A percentile compares a stretch with the other conserved stretches of the same genome.
These are phyloP conservation scores for Paraescarpia echinospica DNA, from an alignment of 1,140 invertebrate species.

Conservation along the genomic window DNA sequence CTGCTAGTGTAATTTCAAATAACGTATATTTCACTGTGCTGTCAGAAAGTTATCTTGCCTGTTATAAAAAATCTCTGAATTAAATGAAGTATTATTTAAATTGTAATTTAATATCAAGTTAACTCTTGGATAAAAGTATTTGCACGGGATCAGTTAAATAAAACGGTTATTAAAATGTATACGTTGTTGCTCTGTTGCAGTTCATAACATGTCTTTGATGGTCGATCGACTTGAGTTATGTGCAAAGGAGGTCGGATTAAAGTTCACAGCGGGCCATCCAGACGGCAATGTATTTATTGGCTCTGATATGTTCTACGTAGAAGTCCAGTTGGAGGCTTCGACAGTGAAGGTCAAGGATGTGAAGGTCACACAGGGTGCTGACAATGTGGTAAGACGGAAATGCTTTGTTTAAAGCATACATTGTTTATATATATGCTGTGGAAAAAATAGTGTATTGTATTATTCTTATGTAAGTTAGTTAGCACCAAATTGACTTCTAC, in stretches of 20 bases:
- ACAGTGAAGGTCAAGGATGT: constrained; percentile 77
- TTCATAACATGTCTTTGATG: constrained; percentile 85
- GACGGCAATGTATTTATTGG: constrained; percentile 82
- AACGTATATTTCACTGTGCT: too few relatives aligned
- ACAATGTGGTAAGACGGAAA: not conserved
- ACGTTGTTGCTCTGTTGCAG: constrained; percentile 51
- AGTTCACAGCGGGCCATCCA: constrained; percentile 70
- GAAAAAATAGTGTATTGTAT: not conserved
- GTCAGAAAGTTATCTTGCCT: too few relatives aligned
- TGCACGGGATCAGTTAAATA: too few relatives aligned
- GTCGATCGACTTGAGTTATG: constrained; percentile 89
- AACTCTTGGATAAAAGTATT: too few relatives aligned
- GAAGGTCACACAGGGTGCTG: constrained; percentile 67
- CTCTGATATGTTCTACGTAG: constrained; percentile 95
- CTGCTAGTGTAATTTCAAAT: too few relatives aligned
- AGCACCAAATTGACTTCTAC: not conserved
- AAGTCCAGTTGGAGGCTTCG: constrained; percentile 82
- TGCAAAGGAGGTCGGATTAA: constrained; percentile 81
- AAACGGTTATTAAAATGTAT: not conserved
- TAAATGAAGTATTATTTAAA: too few relatives aligned
- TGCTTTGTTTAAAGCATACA: not conserved
- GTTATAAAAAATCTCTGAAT: too few relatives aligned
- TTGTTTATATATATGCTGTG: not conserved
- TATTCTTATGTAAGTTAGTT: not conserved
- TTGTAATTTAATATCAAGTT: too few relatives aligned